These are phyloP conservation scores for Ophioderma brevispina DNA, from an alignment of 35 echinoderm and acorn worm species.

Conservation along the genomic window DNA sequence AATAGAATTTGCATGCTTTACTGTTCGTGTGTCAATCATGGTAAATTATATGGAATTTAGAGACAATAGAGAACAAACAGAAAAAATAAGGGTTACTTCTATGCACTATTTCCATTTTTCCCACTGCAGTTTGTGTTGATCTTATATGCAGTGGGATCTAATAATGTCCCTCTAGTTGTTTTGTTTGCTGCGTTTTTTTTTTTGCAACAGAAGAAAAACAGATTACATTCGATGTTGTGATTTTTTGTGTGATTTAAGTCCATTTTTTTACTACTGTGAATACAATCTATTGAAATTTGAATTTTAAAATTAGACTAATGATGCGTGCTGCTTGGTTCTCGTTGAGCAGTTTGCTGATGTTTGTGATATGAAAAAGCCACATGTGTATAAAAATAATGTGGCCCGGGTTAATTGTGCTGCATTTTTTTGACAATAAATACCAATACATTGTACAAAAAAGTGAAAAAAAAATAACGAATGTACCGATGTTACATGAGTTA, in stretches of 20 bases:
- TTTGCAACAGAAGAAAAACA: not conserved
- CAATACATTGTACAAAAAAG: not conserved
- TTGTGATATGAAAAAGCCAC: not conserved
- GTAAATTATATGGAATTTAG: no score
- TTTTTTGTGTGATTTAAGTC: not conserved
- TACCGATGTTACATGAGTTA: not conserved
- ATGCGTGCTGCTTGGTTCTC: not conserved
- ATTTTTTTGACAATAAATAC: not conserved
- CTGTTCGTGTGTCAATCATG: no score
- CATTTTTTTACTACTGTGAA: constrained; percentile 12
- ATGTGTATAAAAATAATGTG: not conserved
- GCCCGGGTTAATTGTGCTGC: not conserved
- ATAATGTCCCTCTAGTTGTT: no score
- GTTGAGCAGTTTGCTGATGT: not conserved
- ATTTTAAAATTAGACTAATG: not conserved
- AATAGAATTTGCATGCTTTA: no score
- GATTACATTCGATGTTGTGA: not conserved
- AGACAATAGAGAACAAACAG: no score
- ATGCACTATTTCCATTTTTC: no score
- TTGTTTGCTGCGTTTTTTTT: no score
- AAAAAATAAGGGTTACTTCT: no score
- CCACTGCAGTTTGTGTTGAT: no score
- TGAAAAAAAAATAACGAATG: not conserved
- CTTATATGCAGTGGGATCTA: no score
- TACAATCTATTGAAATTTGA: not conserved